Conservation (phyloP, 2,797 vertebrate species). For the Orientallactaga sibirica region DNA sequence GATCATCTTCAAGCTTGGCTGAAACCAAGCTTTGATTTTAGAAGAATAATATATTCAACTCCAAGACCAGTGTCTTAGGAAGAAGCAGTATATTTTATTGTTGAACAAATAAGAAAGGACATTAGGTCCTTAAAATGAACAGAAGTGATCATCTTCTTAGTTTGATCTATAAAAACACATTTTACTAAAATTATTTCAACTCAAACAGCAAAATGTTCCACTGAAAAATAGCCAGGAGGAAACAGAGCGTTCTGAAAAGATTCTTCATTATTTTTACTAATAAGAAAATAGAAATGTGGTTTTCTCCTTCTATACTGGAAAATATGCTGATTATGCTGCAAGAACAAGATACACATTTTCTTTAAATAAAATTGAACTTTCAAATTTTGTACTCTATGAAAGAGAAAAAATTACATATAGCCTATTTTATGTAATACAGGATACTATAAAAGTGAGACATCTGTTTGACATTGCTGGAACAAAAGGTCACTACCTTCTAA, state of each 20-base stretch:
- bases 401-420: neutral
- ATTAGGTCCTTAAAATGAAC: neutral
- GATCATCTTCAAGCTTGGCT: neutral
- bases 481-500: neutral
- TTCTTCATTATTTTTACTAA: neutral
- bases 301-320: no score
- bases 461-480: neutral
- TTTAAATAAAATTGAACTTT: neutral
- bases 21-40: neutral
- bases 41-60: neutral
- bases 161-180: neutral
- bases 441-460: neutral
- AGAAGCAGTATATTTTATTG: neutral
- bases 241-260: neutral
- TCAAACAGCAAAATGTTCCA: neutral
- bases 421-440: neutral
- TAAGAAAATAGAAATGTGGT: neutral
- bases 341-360: neutral
- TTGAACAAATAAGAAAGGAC: neutral
- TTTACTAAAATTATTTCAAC: neutral
- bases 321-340: neutral
- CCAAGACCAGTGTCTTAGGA: neutral
- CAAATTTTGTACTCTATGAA: neutral
- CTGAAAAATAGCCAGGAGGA: neutral
- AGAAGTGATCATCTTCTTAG: neutral